Percentiles rank a stretch among this genome's conserved stretches.
Evolutionary conservation across 2,113 vertebrate species (phyloP).

Genomic region (Clarias gariepinus): DNA sequence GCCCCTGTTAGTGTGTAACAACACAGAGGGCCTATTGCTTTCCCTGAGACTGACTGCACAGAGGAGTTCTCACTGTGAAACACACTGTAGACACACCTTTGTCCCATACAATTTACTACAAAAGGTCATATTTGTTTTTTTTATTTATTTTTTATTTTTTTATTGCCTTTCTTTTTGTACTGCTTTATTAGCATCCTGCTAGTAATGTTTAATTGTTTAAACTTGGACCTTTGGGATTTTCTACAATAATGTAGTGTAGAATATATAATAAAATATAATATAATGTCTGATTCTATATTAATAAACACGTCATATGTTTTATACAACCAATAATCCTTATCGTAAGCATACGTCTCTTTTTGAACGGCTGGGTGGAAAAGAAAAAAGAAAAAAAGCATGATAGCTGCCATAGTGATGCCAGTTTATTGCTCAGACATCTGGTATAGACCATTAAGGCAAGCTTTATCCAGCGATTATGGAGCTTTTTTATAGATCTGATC

Average conservation of each 20-base stretch:
- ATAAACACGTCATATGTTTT: not conserved
- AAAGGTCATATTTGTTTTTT: not conserved
- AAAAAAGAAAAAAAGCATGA: not conserved
- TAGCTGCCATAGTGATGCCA: conserved; percentile 10
- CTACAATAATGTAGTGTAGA: too few species aligned
- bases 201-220: not conserved
- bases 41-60: too few species aligned
- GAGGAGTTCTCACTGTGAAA: too few species aligned
- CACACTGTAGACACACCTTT: not conserved
- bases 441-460: not conserved
- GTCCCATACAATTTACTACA: not conserved
- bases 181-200: not conserved
- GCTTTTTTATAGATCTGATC: not conserved
- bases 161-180: not conserved
- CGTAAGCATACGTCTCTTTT: not conserved
- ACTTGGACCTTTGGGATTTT: too few species aligned
- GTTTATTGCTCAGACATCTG: conserved; percentile 17
- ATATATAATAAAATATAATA: not conserved
- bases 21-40: too few species aligned
- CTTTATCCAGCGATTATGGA: not conserved
- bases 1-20: not conserved
- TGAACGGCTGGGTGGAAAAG: not conserved
- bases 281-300: not conserved
- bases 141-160: not conserved
- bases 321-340: not conserved